phyloP scores from a whole-genome alignment of 2,113 vertebrate species.

The Sapayoa aenigma region DNA sequence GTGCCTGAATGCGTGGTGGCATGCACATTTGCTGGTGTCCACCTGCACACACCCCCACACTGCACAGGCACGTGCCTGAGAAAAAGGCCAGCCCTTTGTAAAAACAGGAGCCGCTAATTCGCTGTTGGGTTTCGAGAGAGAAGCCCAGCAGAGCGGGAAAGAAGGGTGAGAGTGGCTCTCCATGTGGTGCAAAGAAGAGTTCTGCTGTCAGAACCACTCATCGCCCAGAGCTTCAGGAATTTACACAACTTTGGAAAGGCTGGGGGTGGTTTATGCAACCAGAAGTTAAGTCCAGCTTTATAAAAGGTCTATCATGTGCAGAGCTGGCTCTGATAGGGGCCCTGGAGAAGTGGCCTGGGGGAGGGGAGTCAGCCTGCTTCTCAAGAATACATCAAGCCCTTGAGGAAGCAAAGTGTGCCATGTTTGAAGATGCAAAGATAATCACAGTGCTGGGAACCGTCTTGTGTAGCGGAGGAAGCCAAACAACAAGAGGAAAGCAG shows the following conservation, averaged over 20 bases:
- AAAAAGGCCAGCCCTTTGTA: neutral
- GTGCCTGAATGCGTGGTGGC: neutral
- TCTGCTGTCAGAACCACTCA: neutral
- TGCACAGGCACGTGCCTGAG: neutral
- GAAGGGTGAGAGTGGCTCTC: neutral
- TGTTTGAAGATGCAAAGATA: slow-evolving; percentile 99
- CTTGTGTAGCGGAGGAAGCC: slow-evolving; percentile 95
- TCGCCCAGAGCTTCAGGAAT: neutral
- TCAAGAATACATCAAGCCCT: slow-evolving; percentile 97
- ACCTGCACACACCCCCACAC: fast-evolving
- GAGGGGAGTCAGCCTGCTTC: slow-evolving; percentile 62
- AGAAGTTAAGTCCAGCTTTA: slow-evolving; percentile 39
- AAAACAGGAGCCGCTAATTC: neutral
- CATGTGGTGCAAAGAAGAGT: fast-evolving
- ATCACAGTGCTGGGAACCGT: slow-evolving; percentile 98
- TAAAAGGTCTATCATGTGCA: slow-evolving; percentile 46
- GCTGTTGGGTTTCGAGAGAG: neutral
- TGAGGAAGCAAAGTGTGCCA: slow-evolving; percentile 98
- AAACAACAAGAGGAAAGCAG: slow-evolving; percentile 99
- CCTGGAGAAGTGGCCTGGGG: slow-evolving; percentile 57
- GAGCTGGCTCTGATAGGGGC: slow-evolving; percentile 9
- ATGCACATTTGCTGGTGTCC: neutral
- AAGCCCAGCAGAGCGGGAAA: neutral
- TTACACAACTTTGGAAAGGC: neutral
- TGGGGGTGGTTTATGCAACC: neutral